Base-by-base conservation (phyloP, 2,797 vertebrate genomes). In the Crypturellus tataupa region DNA sequence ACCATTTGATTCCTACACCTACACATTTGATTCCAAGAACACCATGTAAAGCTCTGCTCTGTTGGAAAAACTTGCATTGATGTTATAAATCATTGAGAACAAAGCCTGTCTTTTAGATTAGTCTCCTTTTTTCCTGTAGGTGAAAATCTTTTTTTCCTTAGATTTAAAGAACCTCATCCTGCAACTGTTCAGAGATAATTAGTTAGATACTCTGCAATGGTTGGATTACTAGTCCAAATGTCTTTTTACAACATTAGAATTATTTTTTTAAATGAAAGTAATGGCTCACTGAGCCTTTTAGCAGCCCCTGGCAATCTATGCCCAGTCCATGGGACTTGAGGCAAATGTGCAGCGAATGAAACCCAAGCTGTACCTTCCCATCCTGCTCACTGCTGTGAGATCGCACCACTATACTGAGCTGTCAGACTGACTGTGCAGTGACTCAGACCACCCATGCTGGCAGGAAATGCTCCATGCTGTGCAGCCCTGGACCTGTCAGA, bases 401-500 rank as follows among this genome's bases (percentile, higher is more conserved):
- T 90, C 12, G 0, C 3, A 29, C 16, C 82, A 25, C 94, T 40
- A 77, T 62, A 49, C 64, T 96, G 97, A 96, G 96, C 97, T 98
- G 97, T 96, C 97, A 95, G 94, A 77, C 42, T 92, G 85, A 42
- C 81, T 77, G 93, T 25, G 6, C 49, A 49, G 12, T 76, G 76
- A 84, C 94, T 85, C 67, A 65, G 98, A 97, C 97, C 97, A 98
- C 97, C 97, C 97, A 94, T 4, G 6, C 75, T 4, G 90, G 44
- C 93, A 97, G 96, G 96, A 97, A 97, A 92, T 76, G 6, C 16
- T 31, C 82, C 42, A 86, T 91, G 93, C 91, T 56, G 72, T 82
- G 86, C 96, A 80, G 76, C 90, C 16, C 56, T 7, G 60, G 95
- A 92, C 77, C 91, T 95, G 96, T 90, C 93, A 80, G 82, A 86